Evolutionary conservation across 92 coral and sea anemone species (phyloP), one percentile per base, ranked within the genome.

Genomic region (Pocillopora grandis): DNA sequence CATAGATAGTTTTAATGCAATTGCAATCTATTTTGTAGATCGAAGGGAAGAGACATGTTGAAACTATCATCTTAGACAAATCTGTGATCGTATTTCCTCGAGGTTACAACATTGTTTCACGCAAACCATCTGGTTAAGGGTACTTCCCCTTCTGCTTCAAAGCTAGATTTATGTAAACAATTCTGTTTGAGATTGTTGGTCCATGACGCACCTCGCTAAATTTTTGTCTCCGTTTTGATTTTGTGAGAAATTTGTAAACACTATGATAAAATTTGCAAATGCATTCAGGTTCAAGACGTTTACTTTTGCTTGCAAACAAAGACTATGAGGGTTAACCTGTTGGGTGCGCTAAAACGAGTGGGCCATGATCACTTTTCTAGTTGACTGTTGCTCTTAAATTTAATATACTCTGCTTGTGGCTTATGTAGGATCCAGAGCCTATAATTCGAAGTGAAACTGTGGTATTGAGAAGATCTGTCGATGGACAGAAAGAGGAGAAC

Each of bases 381-480:
- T 12, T 59, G 18, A 59, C 14, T 42, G 19, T 59, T 12, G 14
- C 10, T 64, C 5, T 23, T 33, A 12, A 9, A 27, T 19, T 19
- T 20, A 8, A 64, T 3, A 19, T 64, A 19, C 2, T 19, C 0
- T 64, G 12, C 12, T 11, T 64, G 7, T 10, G 17, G 66, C 21
- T 13, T 61, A 12, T 83, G 27, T 14, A 87, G 88, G 77, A 75
- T 73, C 88, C 77, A 72, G 87, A 93, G 63, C 94, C 90, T 75
- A 61, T 92, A 5, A 67, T 93, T 27, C 87, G 95, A 83, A 89
- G 97, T 86, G 90, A 95, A 84, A 93, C 98, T 18, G 95, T 91
- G 11, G 83, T 87, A 10, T 84, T 93, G 27, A 72, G 78, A 33
- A 88, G 89, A 33, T 91, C 94, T 62, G 71, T 70, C 63, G 92